Base-by-base conservation (phyloP, 2,797 vertebrate genomes). In the Arctocebus calabarensis region DNA sequence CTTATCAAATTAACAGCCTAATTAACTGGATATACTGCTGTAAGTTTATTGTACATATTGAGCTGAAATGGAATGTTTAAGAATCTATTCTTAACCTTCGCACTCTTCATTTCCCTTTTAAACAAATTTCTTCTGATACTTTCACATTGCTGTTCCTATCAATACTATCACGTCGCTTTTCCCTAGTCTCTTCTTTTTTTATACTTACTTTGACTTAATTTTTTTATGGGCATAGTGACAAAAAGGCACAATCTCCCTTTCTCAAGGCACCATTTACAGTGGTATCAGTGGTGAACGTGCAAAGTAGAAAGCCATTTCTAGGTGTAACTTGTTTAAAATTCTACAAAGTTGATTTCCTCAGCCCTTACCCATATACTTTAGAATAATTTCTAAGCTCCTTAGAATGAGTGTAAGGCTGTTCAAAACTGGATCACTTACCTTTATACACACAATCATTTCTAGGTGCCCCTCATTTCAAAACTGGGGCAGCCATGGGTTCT, bases 1-100 rank as follows among this genome's bases (percentile, higher is more conserved):
- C 70, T 94, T 92, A 97, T 77, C 77, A 92, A 95, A 94, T 95
- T 93, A 96, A 94, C 66, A 87, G 40, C 48, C 88, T 95, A 94
- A 94, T 96, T 94, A 96, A 75, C n/a, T 83, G 57, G 64, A 62
- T 94, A 52, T 45, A 84, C 23, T 37, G 70, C 12, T 37, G 3
- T 48, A 73, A 25, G n/a, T 59, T 79, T 84, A 89, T 77, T 52
- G 83, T 62, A 86, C 17, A 70, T 16, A 20, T 34, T 62, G 70
- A 68, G 27, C 19, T 57, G 43, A 86, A 94, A 88, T 52, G 20
- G 23, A 91, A 78, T 66, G 37, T 64, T 83, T 91, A 57, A 34
- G 57, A 11, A 23, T 55, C 32, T 37, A 8, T 73, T 48, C 71
- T 86, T 81, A 82, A 84, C 61, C 71, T 93, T 66, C 25, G 45